Percentiles rank a stretch among this genome's conserved stretches.
Conservation (phyloP, 2,113 vertebrate genomes). For the Chrysemys picta region DNA sequence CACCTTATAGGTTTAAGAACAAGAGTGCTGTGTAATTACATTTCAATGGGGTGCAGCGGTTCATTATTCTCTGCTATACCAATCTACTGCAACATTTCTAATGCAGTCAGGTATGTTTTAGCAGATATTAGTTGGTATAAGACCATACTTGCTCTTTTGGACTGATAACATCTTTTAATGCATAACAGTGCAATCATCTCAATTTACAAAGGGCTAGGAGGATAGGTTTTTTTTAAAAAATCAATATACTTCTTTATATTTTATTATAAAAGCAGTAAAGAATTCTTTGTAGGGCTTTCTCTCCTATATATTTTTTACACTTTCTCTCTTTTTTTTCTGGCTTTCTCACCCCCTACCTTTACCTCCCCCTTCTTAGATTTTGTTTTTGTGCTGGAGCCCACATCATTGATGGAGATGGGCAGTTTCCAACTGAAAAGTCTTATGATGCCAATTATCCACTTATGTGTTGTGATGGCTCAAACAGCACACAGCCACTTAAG, state of each 20-base stretch:
- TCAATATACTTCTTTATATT: constrained; percentile 72
- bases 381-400: constrained; percentile 60
- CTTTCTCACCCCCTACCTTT: constrained; percentile 10
- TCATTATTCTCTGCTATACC: constrained; percentile 95
- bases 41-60: constrained; percentile 94
- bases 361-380: constrained; percentile 28
- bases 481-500: not conserved
- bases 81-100: constrained; percentile 92
- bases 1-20: constrained; percentile 93
- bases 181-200: constrained; percentile 77
- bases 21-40: constrained; percentile 99
- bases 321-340: constrained; percentile 34
- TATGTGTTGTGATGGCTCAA: not conserved
- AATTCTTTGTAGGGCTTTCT: constrained; percentile 8
- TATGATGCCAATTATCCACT: constrained; percentile 53
- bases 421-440: constrained; percentile 68
- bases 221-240: constrained; percentile 48
- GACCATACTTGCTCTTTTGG: constrained; percentile 78
- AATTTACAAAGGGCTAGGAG: constrained; percentile 75
- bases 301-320: not conserved
- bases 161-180: constrained; percentile 77
- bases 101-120: constrained; percentile 89
- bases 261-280: constrained; percentile 62
- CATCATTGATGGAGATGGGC: constrained; percentile 70
- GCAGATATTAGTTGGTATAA: constrained; percentile 79